Evolutionary conservation across 2,113 vertebrate genomes (phyloP).

Genomic region (Oryzias celebensis): DNA sequence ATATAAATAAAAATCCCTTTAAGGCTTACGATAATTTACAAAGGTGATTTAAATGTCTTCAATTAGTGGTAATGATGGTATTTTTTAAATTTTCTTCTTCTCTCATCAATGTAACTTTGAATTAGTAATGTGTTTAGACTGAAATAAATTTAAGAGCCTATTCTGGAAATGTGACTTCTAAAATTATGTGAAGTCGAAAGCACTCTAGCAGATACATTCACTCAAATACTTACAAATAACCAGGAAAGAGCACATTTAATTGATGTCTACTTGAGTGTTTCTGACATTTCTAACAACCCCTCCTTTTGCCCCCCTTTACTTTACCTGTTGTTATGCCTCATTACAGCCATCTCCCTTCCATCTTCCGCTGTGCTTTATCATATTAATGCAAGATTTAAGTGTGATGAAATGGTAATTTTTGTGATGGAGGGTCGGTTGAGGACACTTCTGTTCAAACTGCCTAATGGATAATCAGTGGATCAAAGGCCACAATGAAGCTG

Average conservation of each 20-base stretch:
- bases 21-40: too few species aligned
- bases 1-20: too few species aligned
- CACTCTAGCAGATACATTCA: conserved; percentile 17
- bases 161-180: conserved; percentile 42
- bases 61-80: conserved; percentile 34
- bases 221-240: neutral
- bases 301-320: conserved; percentile 18
- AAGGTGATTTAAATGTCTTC: conserved; percentile 13
- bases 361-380: conserved; percentile 26
- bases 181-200: conserved; percentile 40
- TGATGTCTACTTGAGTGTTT: conserved; percentile 39
- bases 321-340: conserved; percentile 23
- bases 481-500: conserved; percentile 41
- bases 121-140: conserved; percentile 41
- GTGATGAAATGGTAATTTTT: conserved; percentile 66
- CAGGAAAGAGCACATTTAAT: conserved; percentile 31
- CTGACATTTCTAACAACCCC: conserved; percentile 26
- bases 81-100: neutral
- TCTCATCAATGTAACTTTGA: conserved; percentile 49
- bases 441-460: conserved; percentile 49
- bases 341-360: conserved; percentile 7
- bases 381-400: conserved; percentile 46
- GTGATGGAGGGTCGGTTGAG: conserved; percentile 58
- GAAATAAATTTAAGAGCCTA: conserved; percentile 57
- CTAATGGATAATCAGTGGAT: conserved; percentile 55